These are phyloP conservation scores for Halcyon malimbica DNA, from an alignment of 2,113 vertebrate species.

Conservation along the genomic window DNA sequence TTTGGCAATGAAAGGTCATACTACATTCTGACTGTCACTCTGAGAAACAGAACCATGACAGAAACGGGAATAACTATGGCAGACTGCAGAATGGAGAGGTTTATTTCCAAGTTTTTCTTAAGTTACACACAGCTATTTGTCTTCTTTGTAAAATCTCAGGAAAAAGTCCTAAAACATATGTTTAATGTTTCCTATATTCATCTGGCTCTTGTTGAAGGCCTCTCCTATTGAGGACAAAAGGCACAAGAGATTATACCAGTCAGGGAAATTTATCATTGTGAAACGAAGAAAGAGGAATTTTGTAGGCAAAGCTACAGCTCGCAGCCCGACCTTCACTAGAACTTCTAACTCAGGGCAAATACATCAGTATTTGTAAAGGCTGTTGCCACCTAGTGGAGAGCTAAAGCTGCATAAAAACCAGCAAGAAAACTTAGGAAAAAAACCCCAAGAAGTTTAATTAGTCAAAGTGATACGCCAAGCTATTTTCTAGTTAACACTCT, in stretches of 20 bases:
- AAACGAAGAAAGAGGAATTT: background rate
- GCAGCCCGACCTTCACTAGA: background rate
- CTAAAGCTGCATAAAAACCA: background rate
- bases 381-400: conserved; percentile 51
- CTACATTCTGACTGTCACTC: background rate
- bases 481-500: background rate
- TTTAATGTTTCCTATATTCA: background rate
- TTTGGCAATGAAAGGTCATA: background rate
- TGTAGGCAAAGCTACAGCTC: background rate
- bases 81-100: background rate
- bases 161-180: background rate
- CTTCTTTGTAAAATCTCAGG: background rate
- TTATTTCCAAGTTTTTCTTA: background rate
- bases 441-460: background rate
- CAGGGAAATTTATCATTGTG: background rate
- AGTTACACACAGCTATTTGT: background rate
- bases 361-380: background rate
- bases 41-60: background rate
- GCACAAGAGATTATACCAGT: background rate
- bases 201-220: background rate
- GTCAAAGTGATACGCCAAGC: background rate
- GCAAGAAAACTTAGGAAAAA: background rate
- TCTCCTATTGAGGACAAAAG: background rate
- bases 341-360: background rate
- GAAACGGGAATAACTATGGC: background rate